Evolutionary conservation across 2,888 invertebrate genomes (phyloP), one percentile per base, ranked within the genome.

Genomic region (Diarsia mendica): DNA sequence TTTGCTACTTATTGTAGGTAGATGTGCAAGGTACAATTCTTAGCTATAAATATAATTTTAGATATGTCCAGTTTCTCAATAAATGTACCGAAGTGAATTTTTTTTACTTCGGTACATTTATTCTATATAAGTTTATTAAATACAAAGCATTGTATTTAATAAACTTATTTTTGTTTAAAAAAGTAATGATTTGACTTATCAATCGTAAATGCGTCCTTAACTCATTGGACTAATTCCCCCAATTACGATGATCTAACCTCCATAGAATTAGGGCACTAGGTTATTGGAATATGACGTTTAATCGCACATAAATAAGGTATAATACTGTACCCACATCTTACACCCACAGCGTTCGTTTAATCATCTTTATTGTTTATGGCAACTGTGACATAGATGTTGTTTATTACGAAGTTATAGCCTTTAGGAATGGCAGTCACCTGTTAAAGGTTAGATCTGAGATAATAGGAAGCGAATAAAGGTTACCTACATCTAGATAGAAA

Each of bases 331-430:
- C 75, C 75, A 75, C 80, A 68, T 68, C 60, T 15, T 18, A 65
- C 80, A 53, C 81, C 76, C 81, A 81, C 77, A 20, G 39, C n/a
- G 67, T 61, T 53, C 51, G 58, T 76, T 67, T 58, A 71, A 80
- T 75, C 48, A 55, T 67, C 44, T 63, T 63, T 9, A 44, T 77
- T 77, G 44, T 67, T 67, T 71, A 76, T 81, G 44, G 53, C 67
- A 53, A 63, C 71, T 80, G n/a, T 49, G 66, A 28, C 61, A 67
- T 55, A 71, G 44, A 58, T 77, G 77, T 49, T 5, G 65, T 72
- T 61, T 72, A 77, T 83, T 13, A 23, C 64, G 10, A 13, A 33
- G 28, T 66, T 71, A 67, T 61, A 55, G 60, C n/a, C 67, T 53
- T 28, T 61, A 72, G 3, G n/a, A 23, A 67, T 33, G 58, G 55